Evolutionary conservation across 2,888 invertebrate genomes (phyloP), one percentile per base, ranked within the genome.

Genomic region (Dexiosoma caninum): DNA sequence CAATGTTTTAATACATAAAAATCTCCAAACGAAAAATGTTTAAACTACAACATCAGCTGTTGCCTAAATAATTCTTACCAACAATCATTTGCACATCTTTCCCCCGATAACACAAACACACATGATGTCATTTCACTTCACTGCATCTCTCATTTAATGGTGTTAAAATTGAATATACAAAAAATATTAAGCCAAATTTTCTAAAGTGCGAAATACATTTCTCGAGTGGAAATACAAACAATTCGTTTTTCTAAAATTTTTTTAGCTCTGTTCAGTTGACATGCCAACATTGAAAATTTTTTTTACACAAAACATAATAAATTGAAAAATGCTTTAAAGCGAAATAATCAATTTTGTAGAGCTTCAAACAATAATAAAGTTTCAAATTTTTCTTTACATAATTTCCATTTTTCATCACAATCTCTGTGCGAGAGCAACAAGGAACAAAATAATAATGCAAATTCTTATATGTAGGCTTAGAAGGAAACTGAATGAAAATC

Each of bases 391-490:
- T 87, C 85, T 88, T 89, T 87, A 89, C 88, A 88, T 85, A 88
- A 88, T 88, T 88, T 88, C 89, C 87, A 88, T 88, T 88, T 89
- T 88, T 89, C 88, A 88, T 85, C 84, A 85, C 85, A 87, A 70
- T 62, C 12, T 71, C 21, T 55, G 5, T 12, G 21, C 21, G 19
- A 64, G 44, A 66, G 3, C 49, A 19, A 40, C 10, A 62, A 60
- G 16, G 69, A 16, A 10, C n/a, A 55, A 21, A 3, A 75, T 80
- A 76, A 80, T 64, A 79, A 83, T 83, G 82, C 66, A 80, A 82
- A 82, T 84, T 71, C 82, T 74, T 70, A 51, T 64, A 57, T 66
- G 27, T 80, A 59, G 69, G 77, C 69, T 64, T 46, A 60, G 40
- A 60, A 51, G 19, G 2, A 57, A 67, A 62, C 23, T 23, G 19